A percentile compares a stretch with the other conserved stretches of the same genome.
These are phyloP conservation scores for Zootermopsis nevadensis DNA, from an alignment of 2,888 invertebrate genomes.

Conservation along the genomic window DNA sequence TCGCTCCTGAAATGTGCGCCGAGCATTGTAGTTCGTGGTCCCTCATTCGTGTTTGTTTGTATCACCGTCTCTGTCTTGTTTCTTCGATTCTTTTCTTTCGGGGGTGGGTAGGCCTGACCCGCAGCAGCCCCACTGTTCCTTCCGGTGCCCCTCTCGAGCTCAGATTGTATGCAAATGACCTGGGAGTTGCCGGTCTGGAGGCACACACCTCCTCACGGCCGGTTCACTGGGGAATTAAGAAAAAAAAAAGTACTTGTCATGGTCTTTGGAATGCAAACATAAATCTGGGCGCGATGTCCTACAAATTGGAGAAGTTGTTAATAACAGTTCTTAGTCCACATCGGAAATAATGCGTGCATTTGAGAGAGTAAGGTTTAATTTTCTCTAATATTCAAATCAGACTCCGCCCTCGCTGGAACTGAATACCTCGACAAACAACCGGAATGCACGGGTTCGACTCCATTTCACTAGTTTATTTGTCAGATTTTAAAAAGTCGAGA, in stretches of 20 bases:
- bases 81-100: no score
- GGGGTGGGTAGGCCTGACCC: no score
- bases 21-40: background rate
- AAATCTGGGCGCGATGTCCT: background rate
- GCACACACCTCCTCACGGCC: conserved; percentile 4
- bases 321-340: background rate
- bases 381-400: background rate
- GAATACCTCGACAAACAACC: background rate
- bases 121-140: background rate
- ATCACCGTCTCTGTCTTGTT: background rate
- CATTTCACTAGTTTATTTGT: no score
- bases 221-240: background rate
- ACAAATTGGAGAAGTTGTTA: conserved; percentile 1
- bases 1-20: no score
- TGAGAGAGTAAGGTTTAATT: background rate
- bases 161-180: conserved; percentile 11
- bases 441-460: background rate
- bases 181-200: background rate
- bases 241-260: conserved; percentile 5
- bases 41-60: background rate
- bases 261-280: background rate
- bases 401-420: background rate
- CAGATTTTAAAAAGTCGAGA: no score
- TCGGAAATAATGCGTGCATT: background rate
- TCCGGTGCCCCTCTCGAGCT: no score